These are phyloP conservation scores for Paratilapia polleni DNA, from an alignment of 2,113 vertebrate species.

Conservation along the genomic window DNA sequence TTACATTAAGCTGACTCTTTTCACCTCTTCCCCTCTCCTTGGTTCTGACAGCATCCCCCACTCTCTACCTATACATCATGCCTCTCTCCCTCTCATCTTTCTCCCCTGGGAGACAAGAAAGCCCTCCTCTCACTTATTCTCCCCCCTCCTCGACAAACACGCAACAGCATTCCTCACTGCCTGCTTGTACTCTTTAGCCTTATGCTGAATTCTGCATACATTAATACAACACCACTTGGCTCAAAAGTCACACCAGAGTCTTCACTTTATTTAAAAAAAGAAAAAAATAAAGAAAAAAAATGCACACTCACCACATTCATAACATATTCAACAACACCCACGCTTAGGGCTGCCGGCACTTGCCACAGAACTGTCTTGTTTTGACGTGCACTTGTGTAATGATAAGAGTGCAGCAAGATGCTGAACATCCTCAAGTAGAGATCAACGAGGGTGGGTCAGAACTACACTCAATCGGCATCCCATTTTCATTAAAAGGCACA, in stretches of 20 bases:
- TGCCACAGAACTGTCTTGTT: conserved; percentile 9
- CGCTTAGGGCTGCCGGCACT: neutral
- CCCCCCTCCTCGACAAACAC: neutral
- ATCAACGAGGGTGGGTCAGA: neutral
- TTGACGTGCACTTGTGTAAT: neutral
- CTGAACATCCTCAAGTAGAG: conserved; percentile 2
- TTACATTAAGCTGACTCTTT: neutral
- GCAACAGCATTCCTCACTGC: conserved; percentile 31
- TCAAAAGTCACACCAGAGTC: neutral
- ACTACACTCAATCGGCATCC: neutral
- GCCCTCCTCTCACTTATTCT: conserved; percentile 23
- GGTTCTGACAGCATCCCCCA: conserved; percentile 21
- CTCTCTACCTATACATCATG: conserved; percentile 19
- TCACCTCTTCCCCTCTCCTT: neutral
- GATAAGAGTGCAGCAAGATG: conserved; percentile 16
- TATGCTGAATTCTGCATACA: neutral
- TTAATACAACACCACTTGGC: conserved; percentile 4
- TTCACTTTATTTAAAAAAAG: neutral
- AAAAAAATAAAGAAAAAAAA: neutral
- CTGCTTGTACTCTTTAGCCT: neutral
- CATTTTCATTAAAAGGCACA: neutral
- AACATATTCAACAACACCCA: conserved; percentile 23
- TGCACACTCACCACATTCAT: conserved; percentile 37
- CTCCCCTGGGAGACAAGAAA: conserved; percentile 49
- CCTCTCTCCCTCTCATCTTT: conserved; percentile 31